phyloP scores from a whole-genome alignment of 2,888 invertebrate genomes.

The Kuschelorhynchus macadamiae region DNA sequence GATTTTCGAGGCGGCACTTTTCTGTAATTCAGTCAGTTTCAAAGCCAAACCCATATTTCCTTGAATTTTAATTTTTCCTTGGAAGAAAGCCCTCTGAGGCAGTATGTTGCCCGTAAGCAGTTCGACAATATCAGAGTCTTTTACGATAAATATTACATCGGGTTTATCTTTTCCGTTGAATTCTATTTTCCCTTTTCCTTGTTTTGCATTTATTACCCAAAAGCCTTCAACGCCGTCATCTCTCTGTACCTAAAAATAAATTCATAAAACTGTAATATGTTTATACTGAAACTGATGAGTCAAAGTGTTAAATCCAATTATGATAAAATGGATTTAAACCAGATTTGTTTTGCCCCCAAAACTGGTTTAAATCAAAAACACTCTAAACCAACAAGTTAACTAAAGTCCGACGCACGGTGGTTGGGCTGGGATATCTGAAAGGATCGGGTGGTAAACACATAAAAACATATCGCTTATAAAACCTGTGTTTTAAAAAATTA shows the following conservation, averaged over 20 bases:
- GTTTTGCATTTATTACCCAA: conserved; percentile 95
- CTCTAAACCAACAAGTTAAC: too few species aligned
- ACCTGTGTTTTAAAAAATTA: too few species aligned
- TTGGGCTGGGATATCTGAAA: too few species aligned
- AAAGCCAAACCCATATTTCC: conserved; percentile 98
- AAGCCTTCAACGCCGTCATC: conserved; percentile 85
- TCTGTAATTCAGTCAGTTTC: conserved; percentile 90
- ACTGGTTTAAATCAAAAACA: too few species aligned
- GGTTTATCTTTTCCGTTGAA: conserved; percentile 89
- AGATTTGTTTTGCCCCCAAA: too few species aligned
- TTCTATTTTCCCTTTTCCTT: conserved; percentile 88
- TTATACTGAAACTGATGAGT: too few species aligned
- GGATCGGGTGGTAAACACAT: too few species aligned
- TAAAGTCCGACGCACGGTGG: too few species aligned
- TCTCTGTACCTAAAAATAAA: conserved; percentile 77
- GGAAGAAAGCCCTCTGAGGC: conserved; percentile 96
- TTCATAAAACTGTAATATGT: too few species aligned
- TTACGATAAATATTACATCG: conserved; percentile 90
- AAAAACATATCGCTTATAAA: too few species aligned
- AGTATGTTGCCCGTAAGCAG: conserved; percentile 92
- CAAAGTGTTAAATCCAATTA: too few species aligned
- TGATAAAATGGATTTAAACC: too few species aligned
- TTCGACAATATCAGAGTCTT: conserved; percentile 89
- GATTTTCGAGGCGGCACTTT: conserved; percentile 80
- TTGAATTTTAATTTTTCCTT: conserved; percentile 96